Percentiles rank a stretch among this genome's conserved stretches.
These are phyloP conservation scores for Pseudomyrmex cubaensis DNA, from an alignment of 1,140 invertebrate genomes.

Conservation along the genomic window DNA sequence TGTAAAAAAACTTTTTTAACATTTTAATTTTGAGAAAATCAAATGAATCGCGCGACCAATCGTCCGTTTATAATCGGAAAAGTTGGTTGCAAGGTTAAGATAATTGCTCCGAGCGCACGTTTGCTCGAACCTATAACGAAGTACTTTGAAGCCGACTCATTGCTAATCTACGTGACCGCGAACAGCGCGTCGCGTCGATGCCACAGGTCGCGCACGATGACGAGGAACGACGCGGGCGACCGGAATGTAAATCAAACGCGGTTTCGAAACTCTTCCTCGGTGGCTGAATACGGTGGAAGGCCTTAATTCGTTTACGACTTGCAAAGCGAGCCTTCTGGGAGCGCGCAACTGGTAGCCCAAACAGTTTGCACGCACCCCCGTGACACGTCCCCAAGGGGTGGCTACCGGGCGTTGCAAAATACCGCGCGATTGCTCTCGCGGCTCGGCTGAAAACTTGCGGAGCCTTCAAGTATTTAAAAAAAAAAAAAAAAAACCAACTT, in stretches of 20 bases:
- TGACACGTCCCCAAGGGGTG: slow-evolving; percentile 65
- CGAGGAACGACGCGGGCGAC: slow-evolving; percentile 8
- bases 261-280: slow-evolving; percentile 70
- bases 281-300: slow-evolving; percentile 47
- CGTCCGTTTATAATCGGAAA: no score
- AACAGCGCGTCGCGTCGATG: slow-evolving; percentile 31
- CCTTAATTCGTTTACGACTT: slow-evolving; percentile 81
- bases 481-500: no score
- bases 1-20: no score
- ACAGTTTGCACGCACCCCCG: slow-evolving; percentile 73
- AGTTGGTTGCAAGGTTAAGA: background rate
- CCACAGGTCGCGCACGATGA: slow-evolving; percentile 14
- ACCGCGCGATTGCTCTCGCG: background rate
- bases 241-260: slow-evolving; percentile 72
- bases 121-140: slow-evolving; percentile 13
- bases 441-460: no score
- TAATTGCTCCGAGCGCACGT: background rate
- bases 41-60: background rate
- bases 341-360: slow-evolving; percentile 83
- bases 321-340: slow-evolving; percentile 82
- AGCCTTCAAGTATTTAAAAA: no score
- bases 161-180: slow-evolving; percentile 12
- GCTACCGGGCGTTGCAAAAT: slow-evolving; percentile 56
- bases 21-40: no score
- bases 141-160: background rate